phyloP scores from a whole-genome alignment of 2,113 vertebrate genomes.

The Phycodurus eques region DNA sequence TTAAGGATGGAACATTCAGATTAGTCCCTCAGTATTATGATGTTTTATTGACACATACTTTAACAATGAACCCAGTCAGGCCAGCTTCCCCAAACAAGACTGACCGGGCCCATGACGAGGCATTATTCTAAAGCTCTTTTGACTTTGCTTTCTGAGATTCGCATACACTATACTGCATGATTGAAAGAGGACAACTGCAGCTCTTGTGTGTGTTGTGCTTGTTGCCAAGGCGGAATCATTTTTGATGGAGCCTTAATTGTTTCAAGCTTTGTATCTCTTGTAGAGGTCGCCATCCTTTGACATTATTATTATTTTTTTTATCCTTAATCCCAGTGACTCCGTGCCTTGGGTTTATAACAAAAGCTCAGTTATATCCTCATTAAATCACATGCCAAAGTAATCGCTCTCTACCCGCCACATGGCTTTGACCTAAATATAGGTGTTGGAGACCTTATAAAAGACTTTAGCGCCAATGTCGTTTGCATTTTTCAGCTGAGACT shows the following conservation, averaged over 20 bases:
- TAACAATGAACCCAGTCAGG: neutral
- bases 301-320: constrained; percentile 32
- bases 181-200: neutral
- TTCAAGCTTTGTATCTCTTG: constrained; percentile 5
- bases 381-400: constrained; percentile 43
- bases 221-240: constrained; percentile 16
- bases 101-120: neutral
- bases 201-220: constrained; percentile 6
- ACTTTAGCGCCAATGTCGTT: constrained; percentile 10
- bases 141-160: neutral
- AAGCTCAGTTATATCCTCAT: constrained; percentile 42
- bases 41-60: neutral
- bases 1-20: neutral
- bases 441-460: constrained; percentile 56
- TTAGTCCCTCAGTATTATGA: neutral
- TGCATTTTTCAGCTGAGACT: constrained; percentile 14
- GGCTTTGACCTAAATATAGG: constrained; percentile 62
- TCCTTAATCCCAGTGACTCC: constrained; percentile 42
- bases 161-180: neutral
- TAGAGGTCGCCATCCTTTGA: constrained; percentile 51
- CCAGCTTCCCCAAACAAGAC: neutral
- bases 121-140: constrained; percentile 1
- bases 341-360: constrained; percentile 43
- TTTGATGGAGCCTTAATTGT: constrained; percentile 5
- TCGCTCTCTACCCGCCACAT: constrained; percentile 41